These are phyloP conservation scores for Morphnarchus princeps DNA, from an alignment of 2,113 vertebrate genomes.

Conservation along the genomic window DNA sequence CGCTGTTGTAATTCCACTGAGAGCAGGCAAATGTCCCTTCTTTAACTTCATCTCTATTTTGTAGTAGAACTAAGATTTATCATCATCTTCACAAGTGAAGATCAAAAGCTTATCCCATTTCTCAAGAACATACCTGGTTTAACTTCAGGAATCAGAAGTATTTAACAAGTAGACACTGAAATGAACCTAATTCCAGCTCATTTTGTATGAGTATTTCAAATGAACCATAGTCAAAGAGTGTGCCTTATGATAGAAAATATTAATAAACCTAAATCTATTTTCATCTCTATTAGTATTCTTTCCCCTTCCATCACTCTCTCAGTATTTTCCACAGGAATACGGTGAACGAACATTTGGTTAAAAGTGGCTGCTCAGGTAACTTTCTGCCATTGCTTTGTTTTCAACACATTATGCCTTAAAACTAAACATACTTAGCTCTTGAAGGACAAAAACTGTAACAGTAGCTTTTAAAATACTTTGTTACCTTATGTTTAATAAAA, in stretches of 20 bases:
- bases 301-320: neutral
- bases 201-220: neutral
- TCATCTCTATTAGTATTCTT: neutral
- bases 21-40: neutral
- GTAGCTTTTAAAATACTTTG: neutral
- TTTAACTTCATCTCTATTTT: neutral
- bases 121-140: neutral
- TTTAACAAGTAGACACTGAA: neutral
- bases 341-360: neutral
- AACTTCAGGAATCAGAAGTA: neutral
- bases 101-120: neutral
- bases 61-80: neutral
- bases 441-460: neutral
- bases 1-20: neutral
- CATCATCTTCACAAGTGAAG: neutral
- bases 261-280: neutral
- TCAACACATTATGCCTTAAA: neutral
- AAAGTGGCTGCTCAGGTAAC: neutral
- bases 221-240: no score
- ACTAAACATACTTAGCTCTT: neutral
- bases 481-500: neutral
- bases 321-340: neutral
- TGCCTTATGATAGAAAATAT: neutral
- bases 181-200: neutral
- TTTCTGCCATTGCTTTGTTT: neutral